Conservation (phyloP, 2,888 invertebrate genomes). For the Callyntrura guangdongensis region DNA sequence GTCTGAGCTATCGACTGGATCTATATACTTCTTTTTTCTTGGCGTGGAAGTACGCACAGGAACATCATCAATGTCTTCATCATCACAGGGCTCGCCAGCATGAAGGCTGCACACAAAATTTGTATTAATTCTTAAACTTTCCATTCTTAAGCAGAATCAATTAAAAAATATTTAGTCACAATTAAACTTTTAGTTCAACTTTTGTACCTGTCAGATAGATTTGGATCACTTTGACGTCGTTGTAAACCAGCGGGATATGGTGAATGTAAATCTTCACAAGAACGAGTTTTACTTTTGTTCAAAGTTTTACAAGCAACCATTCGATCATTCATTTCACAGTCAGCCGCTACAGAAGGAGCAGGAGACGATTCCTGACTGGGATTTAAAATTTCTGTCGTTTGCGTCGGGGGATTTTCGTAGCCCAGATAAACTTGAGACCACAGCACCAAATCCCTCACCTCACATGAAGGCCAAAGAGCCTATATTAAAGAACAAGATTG, state of each 20-base stretch:
- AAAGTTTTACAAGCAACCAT: conserved; percentile 84
- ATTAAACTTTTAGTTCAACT: not conserved
- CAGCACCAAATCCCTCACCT: conserved; percentile 92
- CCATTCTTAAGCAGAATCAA: not conserved
- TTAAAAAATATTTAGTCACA: not conserved
- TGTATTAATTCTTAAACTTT: not conserved
- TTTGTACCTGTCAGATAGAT: conserved; percentile 90
- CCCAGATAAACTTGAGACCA: conserved; percentile 96
- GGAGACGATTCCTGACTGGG: conserved; percentile 86
- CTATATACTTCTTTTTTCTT: not conserved
- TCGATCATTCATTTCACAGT: conserved; percentile 79
- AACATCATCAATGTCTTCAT: conserved; percentile 60
- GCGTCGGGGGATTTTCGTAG: conserved; percentile 83
- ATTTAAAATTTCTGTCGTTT: conserved; percentile 85
- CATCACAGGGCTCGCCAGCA: conserved; percentile 63
- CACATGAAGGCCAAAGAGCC: conserved; percentile 95
- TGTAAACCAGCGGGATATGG: conserved; percentile 87
- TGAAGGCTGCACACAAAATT: conserved; percentile 57
- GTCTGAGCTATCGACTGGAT: not conserved
- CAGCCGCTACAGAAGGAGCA: conserved; percentile 82
- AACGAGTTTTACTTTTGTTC: conserved; percentile 88
- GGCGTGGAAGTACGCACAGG: conserved; percentile 55
- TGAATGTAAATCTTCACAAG: conserved; percentile 93
- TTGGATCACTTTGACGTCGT: conserved; percentile 94
- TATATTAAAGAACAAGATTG: conserved; percentile 85